Evolutionary conservation across 2,797 vertebrate species (phyloP).

Genomic region (Acanthornis magna): DNA sequence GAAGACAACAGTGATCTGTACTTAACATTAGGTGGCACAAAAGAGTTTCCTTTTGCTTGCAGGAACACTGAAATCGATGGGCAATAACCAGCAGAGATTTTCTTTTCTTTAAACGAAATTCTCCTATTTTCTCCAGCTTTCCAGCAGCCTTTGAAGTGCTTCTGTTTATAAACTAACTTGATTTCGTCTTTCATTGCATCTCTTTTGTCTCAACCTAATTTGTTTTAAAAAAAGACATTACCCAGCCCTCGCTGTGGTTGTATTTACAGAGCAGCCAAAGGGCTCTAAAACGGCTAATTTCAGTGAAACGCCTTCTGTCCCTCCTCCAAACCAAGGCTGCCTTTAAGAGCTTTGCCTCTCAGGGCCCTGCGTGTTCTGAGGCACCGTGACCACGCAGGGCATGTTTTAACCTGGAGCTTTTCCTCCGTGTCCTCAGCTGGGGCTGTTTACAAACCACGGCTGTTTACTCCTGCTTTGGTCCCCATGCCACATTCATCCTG

Average conservation of each 20-base stretch:
- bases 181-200: not conserved
- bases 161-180: not conserved
- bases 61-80: not conserved
- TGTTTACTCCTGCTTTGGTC: not conserved
- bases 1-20: slow-evolving; percentile 52
- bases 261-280: not conserved
- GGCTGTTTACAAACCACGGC: not conserved
- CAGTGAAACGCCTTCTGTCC: not conserved
- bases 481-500: not conserved
- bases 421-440: not conserved
- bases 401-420: not conserved
- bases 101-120: slow-evolving; percentile 9
- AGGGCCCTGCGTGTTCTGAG: rapidly evolving
- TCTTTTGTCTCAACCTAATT: not conserved
- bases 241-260: not conserved
- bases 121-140: not conserved
- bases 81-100: not conserved
- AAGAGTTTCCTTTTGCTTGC: slow-evolving; percentile 61
- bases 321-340: not conserved
- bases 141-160: not conserved
- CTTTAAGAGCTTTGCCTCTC: not conserved
- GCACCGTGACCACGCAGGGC: not conserved
- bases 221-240: not conserved
- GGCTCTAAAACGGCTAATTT: not conserved
- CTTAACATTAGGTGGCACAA: slow-evolving; percentile 74